A percentile compares a stretch with the other conserved stretches of the same genome.
Evolutionary conservation across 2,113 vertebrate genomes (phyloP).

Genomic region (Cromileptes altivelis): DNA sequence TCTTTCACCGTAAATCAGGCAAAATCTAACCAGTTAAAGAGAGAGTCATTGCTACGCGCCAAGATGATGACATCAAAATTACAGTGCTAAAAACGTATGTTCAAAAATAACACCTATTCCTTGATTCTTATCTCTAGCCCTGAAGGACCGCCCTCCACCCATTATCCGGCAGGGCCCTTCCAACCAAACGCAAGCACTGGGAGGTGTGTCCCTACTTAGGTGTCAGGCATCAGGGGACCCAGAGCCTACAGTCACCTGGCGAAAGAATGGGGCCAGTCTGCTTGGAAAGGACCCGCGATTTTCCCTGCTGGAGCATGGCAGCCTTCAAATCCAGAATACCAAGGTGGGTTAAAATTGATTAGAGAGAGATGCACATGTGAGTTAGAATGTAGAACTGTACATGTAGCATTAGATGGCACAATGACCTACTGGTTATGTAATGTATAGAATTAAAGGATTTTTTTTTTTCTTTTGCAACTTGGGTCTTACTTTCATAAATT

Average conservation of each 20-base stretch:
- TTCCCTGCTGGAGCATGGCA: slow-evolving; percentile 92
- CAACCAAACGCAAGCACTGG: slow-evolving; percentile 93
- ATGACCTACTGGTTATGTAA: not conserved
- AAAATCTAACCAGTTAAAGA: slow-evolving; percentile 22
- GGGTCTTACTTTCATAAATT: not conserved
- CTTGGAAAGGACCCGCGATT: slow-evolving; percentile 90
- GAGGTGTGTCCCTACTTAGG: slow-evolving; percentile 89
- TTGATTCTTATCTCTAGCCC: slow-evolving; percentile 81
- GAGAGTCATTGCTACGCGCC: slow-evolving; percentile 20
- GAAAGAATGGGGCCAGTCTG: slow-evolving; percentile 93
- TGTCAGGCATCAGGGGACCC: slow-evolving; percentile 94
- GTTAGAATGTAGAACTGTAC: not conserved
- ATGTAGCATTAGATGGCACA: not conserved
- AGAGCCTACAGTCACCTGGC: slow-evolving; percentile 93
- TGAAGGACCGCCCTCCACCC: slow-evolving; percentile 95
- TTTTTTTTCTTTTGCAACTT: not conserved
- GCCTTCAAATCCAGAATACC: slow-evolving; percentile 92
- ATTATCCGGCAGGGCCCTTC: slow-evolving; percentile 95
- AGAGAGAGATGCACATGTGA: not conserved
- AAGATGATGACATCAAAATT: slow-evolving; percentile 47
- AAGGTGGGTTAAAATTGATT: slow-evolving; percentile 82
- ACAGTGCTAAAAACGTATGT: not conserved
- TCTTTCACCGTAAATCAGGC: slow-evolving; percentile 24
- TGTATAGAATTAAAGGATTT: not conserved
- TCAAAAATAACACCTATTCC: slow-evolving; percentile 20